A percentile compares a stretch with the other conserved stretches of the same genome.
These are phyloP conservation scores for Lates calcarifer DNA, from an alignment of 2,113 vertebrate genomes.

Conservation along the genomic window DNA sequence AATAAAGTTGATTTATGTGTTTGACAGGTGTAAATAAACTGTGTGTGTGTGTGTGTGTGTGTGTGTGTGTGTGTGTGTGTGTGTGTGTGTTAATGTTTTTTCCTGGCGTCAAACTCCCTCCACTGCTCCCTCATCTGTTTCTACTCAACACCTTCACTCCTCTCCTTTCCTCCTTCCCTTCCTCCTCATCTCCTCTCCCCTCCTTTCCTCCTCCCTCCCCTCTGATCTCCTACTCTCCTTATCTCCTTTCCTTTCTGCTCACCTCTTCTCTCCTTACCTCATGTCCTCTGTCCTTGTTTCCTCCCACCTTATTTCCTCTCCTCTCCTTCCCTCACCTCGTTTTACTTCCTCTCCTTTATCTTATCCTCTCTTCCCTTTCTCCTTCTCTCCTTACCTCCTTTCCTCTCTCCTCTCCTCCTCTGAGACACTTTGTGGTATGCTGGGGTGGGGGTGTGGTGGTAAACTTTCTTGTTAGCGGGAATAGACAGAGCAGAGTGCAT, in stretches of 20 bases:
- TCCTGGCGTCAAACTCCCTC: constrained; percentile 92
- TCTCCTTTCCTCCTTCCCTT: background rate
- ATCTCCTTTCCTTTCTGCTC: too few species aligned
- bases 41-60: constrained; percentile 21
- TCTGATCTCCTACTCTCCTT: too few species aligned
- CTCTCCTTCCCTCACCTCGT: too few species aligned
- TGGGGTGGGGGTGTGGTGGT: background rate
- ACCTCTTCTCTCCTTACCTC: background rate
- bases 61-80: constrained; percentile 40
- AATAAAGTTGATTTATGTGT: too few species aligned
- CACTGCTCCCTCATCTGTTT: constrained; percentile 87
- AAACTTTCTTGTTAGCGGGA: constrained; percentile 39
- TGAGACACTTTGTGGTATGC: constrained; percentile 54
- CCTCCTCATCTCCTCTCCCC: too few species aligned
- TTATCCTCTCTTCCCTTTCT: background rate
- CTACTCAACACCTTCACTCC: constrained; percentile 85
- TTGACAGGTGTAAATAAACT: too few species aligned
- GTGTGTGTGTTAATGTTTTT: constrained; percentile 82
- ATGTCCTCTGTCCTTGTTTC: constrained; percentile 67
- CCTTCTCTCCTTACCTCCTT: too few species aligned
- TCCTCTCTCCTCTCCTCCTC: background rate
- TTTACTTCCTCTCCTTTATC: background rate
- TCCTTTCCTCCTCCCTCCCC: background rate
- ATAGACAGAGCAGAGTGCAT: constrained; percentile 44
- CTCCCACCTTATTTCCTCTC: background rate